These are phyloP conservation scores for Euura saliciscinereae DNA, from an alignment of 1,140 invertebrate species.

Conservation along the genomic window DNA sequence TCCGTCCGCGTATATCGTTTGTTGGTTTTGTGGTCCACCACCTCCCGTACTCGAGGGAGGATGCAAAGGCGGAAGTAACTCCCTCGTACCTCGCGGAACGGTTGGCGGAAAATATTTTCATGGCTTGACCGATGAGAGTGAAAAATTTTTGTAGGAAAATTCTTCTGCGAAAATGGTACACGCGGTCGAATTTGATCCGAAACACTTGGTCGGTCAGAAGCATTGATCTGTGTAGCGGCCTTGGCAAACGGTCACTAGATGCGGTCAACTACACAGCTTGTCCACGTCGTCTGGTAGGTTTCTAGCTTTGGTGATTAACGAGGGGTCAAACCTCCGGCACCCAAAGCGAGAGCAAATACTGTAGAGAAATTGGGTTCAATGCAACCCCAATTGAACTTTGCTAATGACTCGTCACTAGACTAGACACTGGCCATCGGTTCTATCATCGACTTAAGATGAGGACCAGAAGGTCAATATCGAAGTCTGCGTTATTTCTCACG, in stretches of 20 bases:
- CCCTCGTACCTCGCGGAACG: background rate
- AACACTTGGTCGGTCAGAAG: background rate
- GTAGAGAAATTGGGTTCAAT: slow-evolving; percentile 24
- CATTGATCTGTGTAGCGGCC: slow-evolving; percentile 36
- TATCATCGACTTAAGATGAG: background rate
- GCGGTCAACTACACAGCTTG: slow-evolving; percentile 57
- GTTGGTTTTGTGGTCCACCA: background rate
- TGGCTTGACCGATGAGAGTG: background rate
- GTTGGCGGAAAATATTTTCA: background rate
- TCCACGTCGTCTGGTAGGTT: slow-evolving; percentile 34
- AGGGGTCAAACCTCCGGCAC: slow-evolving; percentile 51
- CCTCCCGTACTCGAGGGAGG: background rate
- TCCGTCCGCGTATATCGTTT: background rate
- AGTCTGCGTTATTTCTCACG: background rate
- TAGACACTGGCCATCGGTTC: background rate
- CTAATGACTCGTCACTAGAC: slow-evolving; percentile 1
- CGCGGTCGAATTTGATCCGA: no score
- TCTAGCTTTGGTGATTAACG: slow-evolving; percentile 57
- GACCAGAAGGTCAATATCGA: no score
- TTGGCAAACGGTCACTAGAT: slow-evolving; percentile 43
- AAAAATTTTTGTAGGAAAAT: background rate
- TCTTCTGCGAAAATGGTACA: no score
- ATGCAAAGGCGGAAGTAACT: background rate
- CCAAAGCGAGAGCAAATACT: slow-evolving; percentile 49
- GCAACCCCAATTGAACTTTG: slow-evolving; percentile 48